These are phyloP conservation scores for Calonectris borealis DNA, from an alignment of 2,113 vertebrate species.

Conservation along the genomic window DNA sequence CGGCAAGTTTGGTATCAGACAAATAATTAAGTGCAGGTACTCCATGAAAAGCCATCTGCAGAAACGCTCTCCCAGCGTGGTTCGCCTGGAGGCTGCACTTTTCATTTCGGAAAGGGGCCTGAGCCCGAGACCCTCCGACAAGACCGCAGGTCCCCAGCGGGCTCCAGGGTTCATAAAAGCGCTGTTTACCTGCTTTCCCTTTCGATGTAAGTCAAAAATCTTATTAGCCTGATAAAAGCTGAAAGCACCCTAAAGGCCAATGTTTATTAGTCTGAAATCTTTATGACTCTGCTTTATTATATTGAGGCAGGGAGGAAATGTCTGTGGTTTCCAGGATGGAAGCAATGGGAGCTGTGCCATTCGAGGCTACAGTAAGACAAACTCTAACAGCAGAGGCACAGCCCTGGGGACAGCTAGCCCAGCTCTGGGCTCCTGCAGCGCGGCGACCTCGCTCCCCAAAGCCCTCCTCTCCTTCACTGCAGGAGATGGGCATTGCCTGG, in stretches of 20 bases:
- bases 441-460: not conserved
- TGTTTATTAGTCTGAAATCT: slow-evolving; percentile 13
- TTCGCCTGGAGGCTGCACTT: not conserved
- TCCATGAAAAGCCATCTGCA: not conserved
- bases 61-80: rapidly evolving
- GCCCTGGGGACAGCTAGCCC: not conserved
- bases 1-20: not conserved
- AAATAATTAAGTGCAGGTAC: not conserved
- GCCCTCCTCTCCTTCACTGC: not conserved
- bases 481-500: no score
- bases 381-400: not conserved
- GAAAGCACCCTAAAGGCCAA: slow-evolving; percentile 10
- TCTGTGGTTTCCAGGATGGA: rapidly evolving
- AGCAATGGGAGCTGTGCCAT: rapidly evolving
- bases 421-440: not conserved
- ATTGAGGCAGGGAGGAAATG: not conserved
- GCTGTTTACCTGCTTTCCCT: not conserved
- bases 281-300: not conserved
- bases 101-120: not conserved
- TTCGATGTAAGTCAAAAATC: not conserved
- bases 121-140: not conserved
- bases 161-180: not conserved
- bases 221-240: slow-evolving; percentile 21
- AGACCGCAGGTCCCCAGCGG: not conserved
- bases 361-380: rapidly evolving